Percentiles rank a stretch among this genome's conserved stretches.
phyloP scores from a whole-genome alignment of 1,140 invertebrate genomes.

The Hyposmocoma kahamanoa region DNA sequence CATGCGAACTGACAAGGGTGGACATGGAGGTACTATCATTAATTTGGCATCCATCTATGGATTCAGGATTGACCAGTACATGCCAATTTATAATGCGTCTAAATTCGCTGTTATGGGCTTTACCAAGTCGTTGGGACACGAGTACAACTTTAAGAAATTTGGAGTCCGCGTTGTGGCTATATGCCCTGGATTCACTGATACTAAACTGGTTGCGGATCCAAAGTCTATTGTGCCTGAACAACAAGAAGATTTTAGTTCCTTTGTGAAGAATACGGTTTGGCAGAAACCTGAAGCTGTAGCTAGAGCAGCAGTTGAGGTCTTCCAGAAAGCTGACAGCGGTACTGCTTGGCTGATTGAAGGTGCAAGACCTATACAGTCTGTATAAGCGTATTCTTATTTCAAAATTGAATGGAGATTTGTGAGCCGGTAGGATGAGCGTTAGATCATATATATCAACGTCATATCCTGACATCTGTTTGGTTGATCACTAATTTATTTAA shows the following conservation, averaged over 20 bases:
- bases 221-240: slow-evolving; percentile 20
- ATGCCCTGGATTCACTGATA: slow-evolving; percentile 73
- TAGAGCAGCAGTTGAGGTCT: slow-evolving; percentile 37
- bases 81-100: slow-evolving; percentile 80
- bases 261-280: slow-evolving; percentile 21
- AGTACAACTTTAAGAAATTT: slow-evolving; percentile 70
- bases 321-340: slow-evolving; percentile 36
- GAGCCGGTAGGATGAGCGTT: no score
- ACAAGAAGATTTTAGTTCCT: slow-evolving; percentile 17
- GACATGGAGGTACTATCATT: slow-evolving; percentile 78
- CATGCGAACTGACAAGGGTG: slow-evolving; percentile 76
- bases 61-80: slow-evolving; percentile 72
- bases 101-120: slow-evolving; percentile 78
- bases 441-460: no score
- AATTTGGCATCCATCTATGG: slow-evolving; percentile 79
- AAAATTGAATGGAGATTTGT: no score
- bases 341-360: slow-evolving; percentile 49
- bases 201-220: slow-evolving; percentile 47
- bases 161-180: slow-evolving; percentile 72
- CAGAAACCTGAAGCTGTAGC: slow-evolving; percentile 37
- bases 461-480: no score
- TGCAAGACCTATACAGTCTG: slow-evolving; percentile 29
- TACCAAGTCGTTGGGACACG: slow-evolving; percentile 71
- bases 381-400: no score
- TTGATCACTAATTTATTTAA: no score